A percentile compares a stretch with the other conserved stretches of the same genome.
phyloP scores from a whole-genome alignment of 2,113 vertebrate genomes.

The Callipepla californica region DNA sequence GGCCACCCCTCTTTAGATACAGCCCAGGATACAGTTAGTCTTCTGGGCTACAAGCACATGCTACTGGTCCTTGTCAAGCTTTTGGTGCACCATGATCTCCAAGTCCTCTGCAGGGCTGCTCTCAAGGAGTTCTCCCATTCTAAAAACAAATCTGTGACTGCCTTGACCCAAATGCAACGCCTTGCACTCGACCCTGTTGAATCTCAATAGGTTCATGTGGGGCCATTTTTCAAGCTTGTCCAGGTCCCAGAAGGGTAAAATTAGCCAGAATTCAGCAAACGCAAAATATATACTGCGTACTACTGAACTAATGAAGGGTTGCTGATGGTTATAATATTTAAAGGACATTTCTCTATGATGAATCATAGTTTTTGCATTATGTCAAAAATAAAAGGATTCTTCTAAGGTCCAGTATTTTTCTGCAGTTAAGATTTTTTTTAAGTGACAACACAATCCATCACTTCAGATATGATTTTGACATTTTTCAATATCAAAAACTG shows the following conservation, averaged over 20 bases:
- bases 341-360: slow-evolving; percentile 9
- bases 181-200: background rate
- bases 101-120: background rate
- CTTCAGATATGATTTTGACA: background rate
- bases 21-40: background rate
- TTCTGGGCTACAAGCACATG: background rate
- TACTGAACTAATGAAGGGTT: slow-evolving; percentile 13
- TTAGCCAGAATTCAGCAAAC: slow-evolving; percentile 15
- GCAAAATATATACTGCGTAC: background rate
- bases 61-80: background rate
- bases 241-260: background rate
- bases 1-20: background rate
- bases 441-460: slow-evolving; percentile 26
- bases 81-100: background rate
- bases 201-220: background rate
- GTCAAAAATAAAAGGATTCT: slow-evolving; percentile 61
- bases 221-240: background rate
- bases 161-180: background rate
- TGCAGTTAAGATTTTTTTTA: slow-evolving; percentile 10
- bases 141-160: background rate
- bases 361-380: slow-evolving; percentile 42
- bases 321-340: background rate
- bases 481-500: background rate
- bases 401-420: slow-evolving; percentile 45
- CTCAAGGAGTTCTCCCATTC: background rate